Evolutionary conservation across 2,113 vertebrate genomes (phyloP), one percentile per base, ranked within the genome.

Genomic region (Phalacrocorax brasilianus): DNA sequence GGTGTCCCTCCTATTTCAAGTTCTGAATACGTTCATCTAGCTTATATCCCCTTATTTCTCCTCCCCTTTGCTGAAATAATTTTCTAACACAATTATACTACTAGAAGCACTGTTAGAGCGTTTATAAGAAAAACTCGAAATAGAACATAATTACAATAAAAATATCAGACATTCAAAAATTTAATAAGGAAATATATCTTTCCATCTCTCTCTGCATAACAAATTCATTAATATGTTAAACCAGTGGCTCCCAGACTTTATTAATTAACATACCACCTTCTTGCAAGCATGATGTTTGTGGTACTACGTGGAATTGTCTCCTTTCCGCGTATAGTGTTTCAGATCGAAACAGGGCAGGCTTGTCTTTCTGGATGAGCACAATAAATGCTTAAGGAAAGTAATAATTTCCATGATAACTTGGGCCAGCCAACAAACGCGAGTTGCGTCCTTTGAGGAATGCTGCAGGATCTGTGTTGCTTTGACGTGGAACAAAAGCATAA

Each of bases 221-320:
- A 83, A 94, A 90, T 91, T 88, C 67, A 93, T 91, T 90, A 95
- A 59, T 63, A 95, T 90, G 79, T 77, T 95, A 96, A 96, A 88
- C 20, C 55, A 88, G 85, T 80, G 91, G 91, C 63, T 96, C 87
- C 63, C 62, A 95, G 78, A 82, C 85, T 96, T 93, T 59, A 94
- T 94, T 96, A 95, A 95, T 96, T 96, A 96, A 70, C 95, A 96
- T 96, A 96, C 78, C 88, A 93, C 79, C 35, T 91, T 78, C 84
- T 78, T 96, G 61, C 73, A 93, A 85, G 49, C 81, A 59, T 83
- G 40, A 62, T 73, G 74, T 79, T 90, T 93, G 88, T 80, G 93
- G 96, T 83, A 67, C 71, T 73, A 62, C 0, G 0, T 88, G 90
- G 78, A 93, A 83, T 96, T 77, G 90, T 88, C 67, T 96, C 71